Evolutionary conservation across 2,113 vertebrate genomes (phyloP).

Genomic region (Brachyistius frenatus): DNA sequence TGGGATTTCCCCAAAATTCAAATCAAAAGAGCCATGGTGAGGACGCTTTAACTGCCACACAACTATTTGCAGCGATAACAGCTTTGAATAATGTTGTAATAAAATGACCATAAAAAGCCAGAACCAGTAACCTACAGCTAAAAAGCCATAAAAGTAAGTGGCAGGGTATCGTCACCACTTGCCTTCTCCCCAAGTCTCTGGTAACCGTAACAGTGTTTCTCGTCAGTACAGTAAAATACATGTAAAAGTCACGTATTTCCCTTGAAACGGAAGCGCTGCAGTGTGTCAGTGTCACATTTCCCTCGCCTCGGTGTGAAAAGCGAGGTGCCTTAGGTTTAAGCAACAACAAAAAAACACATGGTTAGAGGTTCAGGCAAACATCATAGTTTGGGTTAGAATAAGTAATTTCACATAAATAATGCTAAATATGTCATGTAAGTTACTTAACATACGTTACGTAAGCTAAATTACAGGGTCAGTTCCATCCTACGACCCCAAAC

Average conservation of each 20-base stretch:
- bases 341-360: too few relatives aligned
- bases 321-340: too few relatives aligned
- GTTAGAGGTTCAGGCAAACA: too few relatives aligned
- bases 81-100: neutral
- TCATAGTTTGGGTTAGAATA: too few relatives aligned
- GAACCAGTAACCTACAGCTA: conserved; percentile 1
- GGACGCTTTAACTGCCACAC: conserved; percentile 9
- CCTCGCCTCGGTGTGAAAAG: too few relatives aligned
- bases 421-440: too few relatives aligned
- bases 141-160: conserved; percentile 60
- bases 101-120: neutral
- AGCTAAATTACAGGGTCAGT: too few relatives aligned
- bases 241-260: neutral
- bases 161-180: conserved; percentile 30
- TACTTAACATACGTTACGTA: too few relatives aligned
- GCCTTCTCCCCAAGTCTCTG: conserved; percentile 37
- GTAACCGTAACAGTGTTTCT: neutral
- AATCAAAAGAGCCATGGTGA: conserved; percentile 5
- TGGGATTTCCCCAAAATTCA: conserved; percentile 31
- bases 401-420: too few relatives aligned
- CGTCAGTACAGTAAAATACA: neutral
- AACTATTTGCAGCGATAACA: conserved; percentile 9
- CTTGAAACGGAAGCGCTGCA: neutral
- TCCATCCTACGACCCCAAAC: too few relatives aligned
- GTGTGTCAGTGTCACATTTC: too few relatives aligned